Evolutionary conservation across 2,888 invertebrate genomes (phyloP).

Genomic region (Argyresthia goedartella): DNA sequence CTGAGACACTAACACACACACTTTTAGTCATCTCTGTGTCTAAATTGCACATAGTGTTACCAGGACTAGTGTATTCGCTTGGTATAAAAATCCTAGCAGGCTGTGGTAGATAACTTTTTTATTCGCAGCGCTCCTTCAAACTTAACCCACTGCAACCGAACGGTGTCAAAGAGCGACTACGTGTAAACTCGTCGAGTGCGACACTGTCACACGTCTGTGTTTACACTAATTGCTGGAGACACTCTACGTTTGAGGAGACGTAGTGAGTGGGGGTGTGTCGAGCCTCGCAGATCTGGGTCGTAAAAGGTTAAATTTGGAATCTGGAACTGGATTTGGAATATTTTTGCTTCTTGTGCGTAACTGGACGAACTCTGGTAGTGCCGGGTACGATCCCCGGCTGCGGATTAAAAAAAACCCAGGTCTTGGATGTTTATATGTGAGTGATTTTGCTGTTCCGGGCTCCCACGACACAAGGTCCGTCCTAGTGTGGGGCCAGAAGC

Average conservation of each 20-base stretch:
- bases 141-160: neutral
- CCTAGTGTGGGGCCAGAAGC: too few relatives aligned
- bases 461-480: too few relatives aligned
- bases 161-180: neutral
- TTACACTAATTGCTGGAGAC: slow-evolving; percentile 58
- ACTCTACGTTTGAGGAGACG: slow-evolving; percentile 11
- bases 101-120: neutral
- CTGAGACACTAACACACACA: too few relatives aligned
- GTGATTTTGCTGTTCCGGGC: too few relatives aligned
- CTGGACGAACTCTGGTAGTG: too few relatives aligned
- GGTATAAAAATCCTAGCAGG: neutral
- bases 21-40: neutral
- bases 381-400: too few relatives aligned
- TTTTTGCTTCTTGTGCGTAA: neutral
- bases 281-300: neutral
- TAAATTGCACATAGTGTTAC: neutral
- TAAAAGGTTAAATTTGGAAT: too few relatives aligned
- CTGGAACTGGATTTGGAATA: neutral
- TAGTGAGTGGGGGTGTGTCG: neutral
- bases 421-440: too few relatives aligned
- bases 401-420: too few relatives aligned
- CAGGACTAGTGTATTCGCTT: neutral
- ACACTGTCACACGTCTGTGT: slow-evolving; percentile 26
- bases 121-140: neutral
- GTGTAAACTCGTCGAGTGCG: neutral